Evolutionary conservation across 2,888 invertebrate species (phyloP).

Genomic region (Steinernema hermaphroditum): DNA sequence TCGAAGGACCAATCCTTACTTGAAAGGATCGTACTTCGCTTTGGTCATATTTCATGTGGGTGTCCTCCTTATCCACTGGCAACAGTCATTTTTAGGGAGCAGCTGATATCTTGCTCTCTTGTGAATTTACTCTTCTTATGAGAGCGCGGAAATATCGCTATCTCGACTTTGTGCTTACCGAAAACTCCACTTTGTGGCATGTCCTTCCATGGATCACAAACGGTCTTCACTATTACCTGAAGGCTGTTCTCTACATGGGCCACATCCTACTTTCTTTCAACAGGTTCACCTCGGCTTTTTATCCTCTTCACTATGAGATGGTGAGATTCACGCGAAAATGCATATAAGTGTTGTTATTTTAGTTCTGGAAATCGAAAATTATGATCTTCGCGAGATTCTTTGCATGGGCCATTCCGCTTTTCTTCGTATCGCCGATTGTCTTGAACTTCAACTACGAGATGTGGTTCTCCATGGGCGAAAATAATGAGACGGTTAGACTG

Average conservation of each 20-base stretch:
- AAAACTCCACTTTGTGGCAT: not conserved
- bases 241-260: not conserved
- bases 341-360: too few species aligned
- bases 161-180: not conserved
- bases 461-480: not conserved
- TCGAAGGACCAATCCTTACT: not conserved
- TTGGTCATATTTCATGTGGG: not conserved
- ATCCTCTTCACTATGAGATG: not conserved
- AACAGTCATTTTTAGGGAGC: not conserved
- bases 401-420: not conserved
- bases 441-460: not conserved
- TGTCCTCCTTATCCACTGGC: not conserved
- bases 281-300: constrained; percentile 1
- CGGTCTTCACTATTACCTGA: not conserved
- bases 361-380: not conserved
- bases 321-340: too few species aligned
- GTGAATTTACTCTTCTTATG: not conserved
- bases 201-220: not conserved
- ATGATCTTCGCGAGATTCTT: not conserved
- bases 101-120: not conserved
- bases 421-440: not conserved
- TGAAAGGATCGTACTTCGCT: not conserved
- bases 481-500: not conserved
- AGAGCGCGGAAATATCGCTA: not conserved
- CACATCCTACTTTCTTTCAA: not conserved